A percentile compares a stretch with the other conserved stretches of the same genome.
Evolutionary conservation across 2,797 vertebrate species (phyloP).

Genomic region (Falco peregrinus): DNA sequence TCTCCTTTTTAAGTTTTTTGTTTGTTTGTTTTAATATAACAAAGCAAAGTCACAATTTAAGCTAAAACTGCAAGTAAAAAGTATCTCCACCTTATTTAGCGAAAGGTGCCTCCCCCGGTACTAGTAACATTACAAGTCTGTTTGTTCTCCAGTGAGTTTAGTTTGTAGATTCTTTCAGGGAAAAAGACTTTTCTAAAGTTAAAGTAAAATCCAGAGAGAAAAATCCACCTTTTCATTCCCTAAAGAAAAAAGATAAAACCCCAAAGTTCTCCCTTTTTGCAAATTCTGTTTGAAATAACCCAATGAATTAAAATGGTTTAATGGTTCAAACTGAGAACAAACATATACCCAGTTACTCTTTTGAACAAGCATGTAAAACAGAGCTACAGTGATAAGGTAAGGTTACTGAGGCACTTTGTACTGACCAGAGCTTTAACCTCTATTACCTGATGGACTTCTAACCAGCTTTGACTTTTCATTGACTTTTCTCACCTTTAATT

Average conservation of each 20-base stretch:
- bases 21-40: neutral
- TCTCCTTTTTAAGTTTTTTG: neutral
- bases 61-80: neutral
- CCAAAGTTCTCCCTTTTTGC: neutral
- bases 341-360: neutral
- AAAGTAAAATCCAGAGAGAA: neutral
- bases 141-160: neutral
- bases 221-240: neutral
- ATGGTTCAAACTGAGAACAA: neutral
- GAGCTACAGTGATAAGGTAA: neutral
- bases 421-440: neutral
- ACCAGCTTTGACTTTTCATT: slow-evolving; percentile 58
- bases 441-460: slow-evolving; percentile 4
- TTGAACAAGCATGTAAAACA: neutral
- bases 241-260: neutral
- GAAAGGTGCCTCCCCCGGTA: neutral
- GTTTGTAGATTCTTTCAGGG: neutral
- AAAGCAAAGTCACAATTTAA: neutral
- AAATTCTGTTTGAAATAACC: slow-evolving; percentile 15
- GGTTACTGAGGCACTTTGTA: neutral
- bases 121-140: neutral
- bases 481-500: slow-evolving; percentile 64
- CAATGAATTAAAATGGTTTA: neutral
- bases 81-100: neutral
- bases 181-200: neutral